A percentile compares a stretch with the other conserved stretches of the same genome.
phyloP scores from a whole-genome alignment of 2,888 invertebrate genomes.

The Coronaproctus castanopsis region DNA sequence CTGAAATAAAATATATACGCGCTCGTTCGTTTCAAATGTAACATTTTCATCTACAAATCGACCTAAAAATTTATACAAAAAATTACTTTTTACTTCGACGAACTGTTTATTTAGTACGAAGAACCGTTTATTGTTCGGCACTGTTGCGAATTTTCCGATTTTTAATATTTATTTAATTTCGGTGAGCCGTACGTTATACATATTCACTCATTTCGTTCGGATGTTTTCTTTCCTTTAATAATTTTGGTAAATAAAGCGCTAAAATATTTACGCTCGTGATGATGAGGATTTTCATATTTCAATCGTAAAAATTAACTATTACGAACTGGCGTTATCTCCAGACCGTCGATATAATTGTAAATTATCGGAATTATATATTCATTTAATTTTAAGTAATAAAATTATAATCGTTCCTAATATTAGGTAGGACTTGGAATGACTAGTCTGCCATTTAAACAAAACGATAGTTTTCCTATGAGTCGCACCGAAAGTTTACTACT shows the following conservation, averaged over 20 bases:
- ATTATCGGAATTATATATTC: too few relatives aligned
- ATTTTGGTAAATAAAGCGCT: too few relatives aligned
- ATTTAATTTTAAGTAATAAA: too few relatives aligned
- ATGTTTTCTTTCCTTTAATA: too few relatives aligned
- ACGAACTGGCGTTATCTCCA: too few relatives aligned
- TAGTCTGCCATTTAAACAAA: slow-evolving; percentile 42
- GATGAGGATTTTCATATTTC: too few relatives aligned
- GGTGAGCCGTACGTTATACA: background rate
- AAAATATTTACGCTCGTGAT: too few relatives aligned
- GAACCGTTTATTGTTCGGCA: background rate
- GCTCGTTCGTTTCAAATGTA: background rate
- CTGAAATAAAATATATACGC: too few relatives aligned
- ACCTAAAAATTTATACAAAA: background rate
- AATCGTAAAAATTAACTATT: too few relatives aligned
- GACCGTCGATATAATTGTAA: too few relatives aligned
- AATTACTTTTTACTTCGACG: background rate
- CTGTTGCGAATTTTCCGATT: background rate
- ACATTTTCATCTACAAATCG: background rate
- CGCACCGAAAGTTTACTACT: slow-evolving; percentile 34
- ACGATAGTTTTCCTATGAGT: slow-evolving; percentile 40
- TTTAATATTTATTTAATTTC: background rate
- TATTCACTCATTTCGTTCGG: background rate
- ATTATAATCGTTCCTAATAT: too few relatives aligned
- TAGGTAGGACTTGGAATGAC: slow-evolving; percentile 36
- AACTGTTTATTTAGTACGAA: background rate